Conservation (phyloP, 2,888 invertebrate genomes). For the Mycogona germanica region DNA sequence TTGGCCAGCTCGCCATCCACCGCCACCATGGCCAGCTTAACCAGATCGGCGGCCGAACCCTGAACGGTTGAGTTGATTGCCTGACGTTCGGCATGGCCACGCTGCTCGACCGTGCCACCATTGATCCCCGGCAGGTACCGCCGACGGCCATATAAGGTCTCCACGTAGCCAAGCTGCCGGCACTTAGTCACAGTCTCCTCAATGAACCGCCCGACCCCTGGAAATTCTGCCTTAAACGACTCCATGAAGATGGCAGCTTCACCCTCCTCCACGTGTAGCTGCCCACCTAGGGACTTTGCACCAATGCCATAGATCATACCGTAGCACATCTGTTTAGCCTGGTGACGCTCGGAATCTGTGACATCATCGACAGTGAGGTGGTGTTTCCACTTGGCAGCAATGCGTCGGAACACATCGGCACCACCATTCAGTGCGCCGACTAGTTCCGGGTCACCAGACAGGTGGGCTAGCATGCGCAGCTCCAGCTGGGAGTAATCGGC, state of each 20-base stretch:
- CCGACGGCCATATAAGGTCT: constrained; percentile 65
- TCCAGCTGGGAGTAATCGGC: constrained; percentile 97
- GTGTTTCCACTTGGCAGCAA: constrained; percentile 74
- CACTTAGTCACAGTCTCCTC: constrained; percentile 49
- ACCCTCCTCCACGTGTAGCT: constrained; percentile 59
- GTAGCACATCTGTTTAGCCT: constrained; percentile 81
- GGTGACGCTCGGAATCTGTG: constrained; percentile 61
- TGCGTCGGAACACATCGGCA: constrained; percentile 68
- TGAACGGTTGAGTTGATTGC: constrained; percentile 92
- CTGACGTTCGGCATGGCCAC: constrained; percentile 82
- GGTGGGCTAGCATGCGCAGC: constrained; percentile 81
- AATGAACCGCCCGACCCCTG: constrained; percentile 54
- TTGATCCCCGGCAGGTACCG: constrained; percentile 64
- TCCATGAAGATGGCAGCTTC: constrained; percentile 53
- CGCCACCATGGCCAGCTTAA: constrained; percentile 75
- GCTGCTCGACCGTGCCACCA: constrained; percentile 44
- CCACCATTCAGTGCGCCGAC: constrained; percentile 40
- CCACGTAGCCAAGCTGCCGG: constrained; percentile 57
- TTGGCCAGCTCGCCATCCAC: constrained; percentile 49
- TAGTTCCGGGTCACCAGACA: constrained; percentile 62
- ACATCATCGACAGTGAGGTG: constrained; percentile 45
- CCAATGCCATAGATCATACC: constrained; percentile 98
- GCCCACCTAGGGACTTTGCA: constrained; percentile 60
- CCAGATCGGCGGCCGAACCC: constrained; percentile 92
- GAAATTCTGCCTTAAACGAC: constrained; percentile 64